These are phyloP conservation scores for Bucorvus abyssinicus DNA, from an alignment of 2,797 vertebrate genomes.

Conservation along the genomic window DNA sequence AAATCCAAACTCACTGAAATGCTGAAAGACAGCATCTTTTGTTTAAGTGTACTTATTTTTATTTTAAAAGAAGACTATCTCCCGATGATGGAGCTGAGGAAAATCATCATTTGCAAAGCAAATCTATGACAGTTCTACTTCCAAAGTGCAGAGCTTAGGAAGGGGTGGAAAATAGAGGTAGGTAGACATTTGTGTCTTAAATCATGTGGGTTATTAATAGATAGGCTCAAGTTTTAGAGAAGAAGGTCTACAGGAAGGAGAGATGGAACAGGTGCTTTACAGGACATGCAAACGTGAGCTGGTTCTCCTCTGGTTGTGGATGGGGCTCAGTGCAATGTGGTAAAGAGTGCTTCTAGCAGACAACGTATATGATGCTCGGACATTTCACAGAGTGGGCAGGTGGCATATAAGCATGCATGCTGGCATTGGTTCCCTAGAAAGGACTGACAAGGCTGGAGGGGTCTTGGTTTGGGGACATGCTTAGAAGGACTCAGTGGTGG, in stretches of 20 bases:
- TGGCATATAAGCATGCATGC: not conserved
- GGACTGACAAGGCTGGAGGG: not conserved
- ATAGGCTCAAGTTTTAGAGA: not conserved
- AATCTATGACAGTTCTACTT: not conserved
- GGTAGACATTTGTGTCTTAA: not conserved
- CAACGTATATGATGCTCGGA: not conserved
- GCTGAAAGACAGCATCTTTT: not conserved
- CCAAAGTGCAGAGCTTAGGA: not conserved
- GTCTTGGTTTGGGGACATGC: not conserved
- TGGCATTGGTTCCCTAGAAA: not conserved
- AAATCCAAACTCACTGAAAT: not conserved
- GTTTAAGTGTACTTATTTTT: not conserved
- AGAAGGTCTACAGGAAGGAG: not conserved
- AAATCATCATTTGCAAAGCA: not conserved
- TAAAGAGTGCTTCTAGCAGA: not conserved
- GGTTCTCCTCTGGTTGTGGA: not conserved
- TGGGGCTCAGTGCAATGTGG: not conserved
- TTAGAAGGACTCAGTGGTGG: not conserved
- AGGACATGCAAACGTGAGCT: not conserved
- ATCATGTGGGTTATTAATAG: not conserved
- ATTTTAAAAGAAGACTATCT: not conserved
- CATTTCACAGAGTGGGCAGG: not conserved
- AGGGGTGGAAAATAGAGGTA: not conserved
- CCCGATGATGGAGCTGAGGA: not conserved
- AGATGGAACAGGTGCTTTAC: not conserved